Base-by-base conservation (phyloP, 2,113 vertebrate genomes). In the Clarias gariepinus region DNA sequence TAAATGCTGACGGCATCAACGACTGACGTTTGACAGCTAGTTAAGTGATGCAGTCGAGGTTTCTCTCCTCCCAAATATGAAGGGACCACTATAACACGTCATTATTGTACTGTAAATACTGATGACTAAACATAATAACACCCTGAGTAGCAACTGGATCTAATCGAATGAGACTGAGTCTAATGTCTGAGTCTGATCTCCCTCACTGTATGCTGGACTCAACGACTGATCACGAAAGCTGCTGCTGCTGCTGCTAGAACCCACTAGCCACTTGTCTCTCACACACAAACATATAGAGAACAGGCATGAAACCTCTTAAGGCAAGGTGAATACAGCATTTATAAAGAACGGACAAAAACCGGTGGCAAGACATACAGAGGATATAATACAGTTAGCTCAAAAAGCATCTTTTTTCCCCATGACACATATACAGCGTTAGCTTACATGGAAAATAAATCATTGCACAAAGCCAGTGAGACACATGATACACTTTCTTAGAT, bases 1-100 rank as follows among this genome's bases (percentile, higher is more conserved):
- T 64, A 82, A 82, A 64, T 52, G 30, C 21, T 41, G 21, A 82
- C 18, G 28, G 5, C 60, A 57, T 73, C 77, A n/a, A 84, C 52
- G 83, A 88, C 85, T 47, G 66, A 88, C 69, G 73, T 81, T 88
- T 73, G 89, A 78, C 84, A 68, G 30, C 23, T n/a, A 64, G 30
- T 52, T n/a, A 85, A 87, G 83, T 81, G 23, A n/a, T 6, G 36
- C 73, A 23, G 53, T 52, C 71, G 30, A 23, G 13, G 73, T 21
- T 52, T 52, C 8, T 55, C 18, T n/a, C 25, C 18, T 77, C 3
- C 55, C n/a, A n/a, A 63, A 57, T 23, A 53, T 8, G 13, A 19
- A 30, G 10, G 58, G 18, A 52, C 57, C 18, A 71, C 23, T 18
- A 76, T 74, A 58, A 60, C 15, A 3, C 3, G 58, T 64, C 30